These are phyloP conservation scores for Pseudorasbora parva DNA, from an alignment of 2,113 vertebrate species.

Conservation along the genomic window DNA sequence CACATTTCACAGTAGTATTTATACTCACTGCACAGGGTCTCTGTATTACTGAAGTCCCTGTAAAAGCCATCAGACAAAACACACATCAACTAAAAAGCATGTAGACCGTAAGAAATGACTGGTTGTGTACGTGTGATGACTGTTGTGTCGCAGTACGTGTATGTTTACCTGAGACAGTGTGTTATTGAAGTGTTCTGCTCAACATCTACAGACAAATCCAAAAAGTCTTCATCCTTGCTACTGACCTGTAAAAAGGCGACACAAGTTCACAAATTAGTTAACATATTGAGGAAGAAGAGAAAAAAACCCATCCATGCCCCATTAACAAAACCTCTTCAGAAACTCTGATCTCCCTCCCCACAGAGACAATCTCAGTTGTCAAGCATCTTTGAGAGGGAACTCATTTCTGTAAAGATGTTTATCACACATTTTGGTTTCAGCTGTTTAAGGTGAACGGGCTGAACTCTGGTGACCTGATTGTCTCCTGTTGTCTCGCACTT, in stretches of 20 bases:
- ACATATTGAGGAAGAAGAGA: neutral
- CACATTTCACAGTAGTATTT: conserved; percentile 98
- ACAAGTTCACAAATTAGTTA: neutral
- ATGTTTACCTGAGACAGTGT: conserved; percentile 92
- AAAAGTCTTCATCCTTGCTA: conserved; percentile 99
- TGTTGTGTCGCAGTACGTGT: neutral
- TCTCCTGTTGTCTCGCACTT: neutral
- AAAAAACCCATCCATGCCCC: neutral
- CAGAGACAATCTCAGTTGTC: neutral
- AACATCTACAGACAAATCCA: conserved; percentile 97
- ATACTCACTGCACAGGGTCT: conserved; percentile 96
- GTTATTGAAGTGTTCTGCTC: conserved; percentile 98
- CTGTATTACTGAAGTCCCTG: conserved; percentile 99
- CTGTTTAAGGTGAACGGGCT: conserved; percentile 56
- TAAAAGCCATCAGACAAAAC: conserved; percentile 42
- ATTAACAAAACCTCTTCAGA: neutral
- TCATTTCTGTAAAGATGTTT: conserved; percentile 4
- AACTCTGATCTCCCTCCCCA: neutral
- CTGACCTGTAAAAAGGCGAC: conserved; percentile 83
- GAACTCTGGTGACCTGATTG: conserved; percentile 29
- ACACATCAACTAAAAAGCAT: conserved; percentile 40
- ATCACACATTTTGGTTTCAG: conserved; percentile 34
- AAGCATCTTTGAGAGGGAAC: neutral
- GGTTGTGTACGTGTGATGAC: neutral
- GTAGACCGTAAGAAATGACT: neutral